phyloP scores from a whole-genome alignment of 2,888 invertebrate species.

The Morpho helenor region DNA sequence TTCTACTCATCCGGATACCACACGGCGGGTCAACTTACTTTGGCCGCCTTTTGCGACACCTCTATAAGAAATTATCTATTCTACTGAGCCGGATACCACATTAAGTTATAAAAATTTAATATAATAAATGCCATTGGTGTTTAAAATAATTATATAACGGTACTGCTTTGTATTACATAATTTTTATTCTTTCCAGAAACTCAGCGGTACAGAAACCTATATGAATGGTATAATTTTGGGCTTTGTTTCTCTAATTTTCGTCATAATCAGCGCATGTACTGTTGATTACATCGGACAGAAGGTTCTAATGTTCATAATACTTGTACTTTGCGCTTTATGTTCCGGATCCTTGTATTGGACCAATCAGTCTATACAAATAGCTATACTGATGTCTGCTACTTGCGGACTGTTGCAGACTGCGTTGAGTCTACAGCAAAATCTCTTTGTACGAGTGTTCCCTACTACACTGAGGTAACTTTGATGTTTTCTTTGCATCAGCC shows the following conservation, averaged over 20 bases:
- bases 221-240: slow-evolving; percentile 45
- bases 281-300: slow-evolving; percentile 42
- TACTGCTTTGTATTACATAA: too few relatives aligned
- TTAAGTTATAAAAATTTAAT: too few relatives aligned
- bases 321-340: slow-evolving; percentile 36
- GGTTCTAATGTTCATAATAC: slow-evolving; percentile 35
- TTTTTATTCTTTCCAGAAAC: slow-evolving; percentile 34
- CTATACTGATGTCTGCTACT: slow-evolving; percentile 41
- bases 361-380: slow-evolving; percentile 41
- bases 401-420: slow-evolving; percentile 46
- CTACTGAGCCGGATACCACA: too few relatives aligned
- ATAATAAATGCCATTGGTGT: too few relatives aligned
- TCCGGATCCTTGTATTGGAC: slow-evolving; percentile 45
- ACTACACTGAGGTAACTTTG: slow-evolving; percentile 44
- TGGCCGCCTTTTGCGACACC: too few relatives aligned
- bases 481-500: neutral
- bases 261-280: slow-evolving; percentile 36
- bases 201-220: slow-evolving; percentile 46
- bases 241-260: slow-evolving; percentile 35
- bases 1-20: too few relatives aligned
- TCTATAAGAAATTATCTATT: too few relatives aligned
- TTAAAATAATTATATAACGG: too few relatives aligned
- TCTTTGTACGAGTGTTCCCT: slow-evolving; percentile 47
- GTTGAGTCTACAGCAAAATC: slow-evolving; percentile 41
- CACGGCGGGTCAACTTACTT: too few relatives aligned